phyloP scores from a whole-genome alignment of 2,113 vertebrate species.

The Corythoichthys intestinalis region DNA sequence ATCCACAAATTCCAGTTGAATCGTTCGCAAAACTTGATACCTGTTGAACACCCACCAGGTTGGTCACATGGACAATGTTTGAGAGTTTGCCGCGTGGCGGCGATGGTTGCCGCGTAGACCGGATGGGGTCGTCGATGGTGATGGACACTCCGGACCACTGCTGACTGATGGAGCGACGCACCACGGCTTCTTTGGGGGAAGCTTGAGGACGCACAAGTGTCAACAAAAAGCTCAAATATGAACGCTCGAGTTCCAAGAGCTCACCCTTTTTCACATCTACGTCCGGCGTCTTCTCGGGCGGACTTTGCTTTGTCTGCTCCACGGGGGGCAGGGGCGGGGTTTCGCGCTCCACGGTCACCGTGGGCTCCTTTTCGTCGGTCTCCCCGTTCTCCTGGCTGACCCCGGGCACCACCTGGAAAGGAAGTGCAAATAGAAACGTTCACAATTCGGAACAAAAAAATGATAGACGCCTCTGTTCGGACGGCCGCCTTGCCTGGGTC shows the following conservation, averaged over 20 bases:
- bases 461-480: not conserved
- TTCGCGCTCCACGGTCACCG: slow-evolving; percentile 63
- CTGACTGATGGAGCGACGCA: slow-evolving; percentile 86
- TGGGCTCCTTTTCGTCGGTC: slow-evolving; percentile 62
- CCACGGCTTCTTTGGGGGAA: slow-evolving; percentile 79
- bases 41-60: slow-evolving; percentile 75
- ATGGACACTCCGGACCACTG: slow-evolving; percentile 85
- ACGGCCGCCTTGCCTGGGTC: slow-evolving; percentile 75
- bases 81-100: slow-evolving; percentile 80
- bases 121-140: slow-evolving; percentile 86
- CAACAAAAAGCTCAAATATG: not conserved
- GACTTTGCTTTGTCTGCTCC: slow-evolving; percentile 58
- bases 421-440: not conserved
- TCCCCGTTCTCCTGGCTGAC: slow-evolving; percentile 85
- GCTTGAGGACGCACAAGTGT: slow-evolving; percentile 56
- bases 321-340: slow-evolving; percentile 51
- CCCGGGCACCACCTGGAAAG: slow-evolving; percentile 76
- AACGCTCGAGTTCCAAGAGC: not conserved
- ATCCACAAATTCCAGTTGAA: too few relatives aligned
- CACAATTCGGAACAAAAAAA: not conserved
- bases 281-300: slow-evolving; percentile 68
- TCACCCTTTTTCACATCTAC: slow-evolving; percentile 80
- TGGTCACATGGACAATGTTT: slow-evolving; percentile 85
- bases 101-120: slow-evolving; percentile 76
- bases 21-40: too few relatives aligned